Conservation (phyloP, 2,113 vertebrate species). For the Climacteris rufus region DNA sequence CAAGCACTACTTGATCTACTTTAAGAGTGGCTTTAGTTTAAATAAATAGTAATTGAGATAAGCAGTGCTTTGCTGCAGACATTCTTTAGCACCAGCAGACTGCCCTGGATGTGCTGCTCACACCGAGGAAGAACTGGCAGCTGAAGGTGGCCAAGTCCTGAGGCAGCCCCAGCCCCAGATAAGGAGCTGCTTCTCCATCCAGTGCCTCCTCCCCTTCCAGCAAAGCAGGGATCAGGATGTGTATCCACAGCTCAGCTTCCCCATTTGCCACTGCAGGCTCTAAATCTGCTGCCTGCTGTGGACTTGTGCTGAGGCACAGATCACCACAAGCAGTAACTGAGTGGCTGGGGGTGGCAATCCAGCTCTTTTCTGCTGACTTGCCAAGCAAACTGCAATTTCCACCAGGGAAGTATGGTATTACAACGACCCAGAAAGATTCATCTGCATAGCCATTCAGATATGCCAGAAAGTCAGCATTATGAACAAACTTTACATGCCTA, state of each 20-base stretch:
- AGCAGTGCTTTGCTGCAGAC: not conserved
- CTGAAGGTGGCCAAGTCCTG: not conserved
- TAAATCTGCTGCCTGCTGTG: not conserved
- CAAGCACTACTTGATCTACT: not conserved
- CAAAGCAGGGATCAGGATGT: not conserved
- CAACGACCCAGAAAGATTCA: not conserved
- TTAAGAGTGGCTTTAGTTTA: not conserved
- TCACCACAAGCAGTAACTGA: not conserved
- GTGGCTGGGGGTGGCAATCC: accelerated
- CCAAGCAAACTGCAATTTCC: not conserved
- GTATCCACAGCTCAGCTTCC: not conserved
- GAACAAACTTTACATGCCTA: not conserved
- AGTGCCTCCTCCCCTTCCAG: not conserved
- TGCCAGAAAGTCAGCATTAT: not conserved
- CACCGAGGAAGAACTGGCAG: not conserved
- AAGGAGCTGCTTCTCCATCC: not conserved
- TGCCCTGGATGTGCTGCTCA: not conserved
- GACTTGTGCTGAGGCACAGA: accelerated
- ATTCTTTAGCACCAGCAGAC: not conserved
- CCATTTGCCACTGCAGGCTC: accelerated
- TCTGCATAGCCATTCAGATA: not conserved
- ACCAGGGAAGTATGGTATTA: not conserved
- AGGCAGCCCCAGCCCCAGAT: not conserved
- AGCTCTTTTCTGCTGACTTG: not conserved
- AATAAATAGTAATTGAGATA: not conserved